A percentile compares a stretch with the other conserved stretches of the same genome.
phyloP scores from a whole-genome alignment of 1,140 invertebrate genomes.

The Ceratitis capitata region DNA sequence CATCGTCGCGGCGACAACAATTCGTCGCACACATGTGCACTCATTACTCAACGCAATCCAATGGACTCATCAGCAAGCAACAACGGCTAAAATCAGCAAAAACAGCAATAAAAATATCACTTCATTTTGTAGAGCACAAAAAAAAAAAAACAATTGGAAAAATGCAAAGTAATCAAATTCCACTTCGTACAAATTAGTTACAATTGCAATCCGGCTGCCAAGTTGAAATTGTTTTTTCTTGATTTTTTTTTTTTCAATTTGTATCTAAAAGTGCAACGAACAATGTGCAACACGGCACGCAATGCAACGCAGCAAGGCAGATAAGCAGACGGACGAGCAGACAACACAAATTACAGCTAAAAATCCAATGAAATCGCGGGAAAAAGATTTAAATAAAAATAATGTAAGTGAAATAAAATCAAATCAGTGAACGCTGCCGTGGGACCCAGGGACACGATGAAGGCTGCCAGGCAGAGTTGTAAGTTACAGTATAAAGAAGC shows the following conservation, averaged over 20 bases:
- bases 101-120: not conserved
- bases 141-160: too few relatives aligned
- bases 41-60: conserved; percentile 40
- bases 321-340: not conserved
- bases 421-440: not conserved
- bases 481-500: conserved; percentile 38
- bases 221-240: not conserved
- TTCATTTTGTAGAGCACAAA: not conserved
- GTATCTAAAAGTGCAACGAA: not conserved
- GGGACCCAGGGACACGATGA: not conserved
- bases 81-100: too few relatives aligned
- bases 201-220: conserved; percentile 41
- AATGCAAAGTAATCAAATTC: conserved; percentile 45
- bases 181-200: conserved; percentile 45
- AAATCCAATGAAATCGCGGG: not conserved
- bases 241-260: not conserved
- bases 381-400: not conserved
- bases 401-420: not conserved
- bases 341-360: conserved; percentile 7
- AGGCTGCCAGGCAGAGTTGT: not conserved
- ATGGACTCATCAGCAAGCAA: not conserved
- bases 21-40: conserved; percentile 42
- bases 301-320: not conserved
- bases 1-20: not conserved
- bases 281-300: not conserved